Conservation (phyloP, 2,888 invertebrate species). For the Drosophila picticornis region DNA sequence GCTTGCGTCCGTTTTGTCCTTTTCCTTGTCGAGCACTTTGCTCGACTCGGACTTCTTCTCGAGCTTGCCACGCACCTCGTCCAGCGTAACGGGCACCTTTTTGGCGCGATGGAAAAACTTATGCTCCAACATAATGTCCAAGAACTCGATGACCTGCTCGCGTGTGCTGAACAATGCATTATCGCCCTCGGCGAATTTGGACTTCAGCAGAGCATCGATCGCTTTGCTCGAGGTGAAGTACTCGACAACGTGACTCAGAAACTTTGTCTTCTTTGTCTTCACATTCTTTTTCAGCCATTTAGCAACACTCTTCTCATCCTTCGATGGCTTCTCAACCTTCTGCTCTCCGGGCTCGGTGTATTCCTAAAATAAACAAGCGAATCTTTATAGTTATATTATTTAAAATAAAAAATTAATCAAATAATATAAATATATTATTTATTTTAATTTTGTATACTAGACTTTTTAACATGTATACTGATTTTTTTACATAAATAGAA, state of each 20-base stretch:
- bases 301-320: constrained; percentile 96
- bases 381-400: background rate
- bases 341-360: constrained; percentile 86
- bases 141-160: constrained; percentile 91
- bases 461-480: background rate
- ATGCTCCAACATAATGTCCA: constrained; percentile 94
- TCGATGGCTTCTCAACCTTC: constrained; percentile 91
- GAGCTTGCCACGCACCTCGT: constrained; percentile 76
- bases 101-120: constrained; percentile 98
- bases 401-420: background rate
- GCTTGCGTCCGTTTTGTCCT: constrained; percentile 58
- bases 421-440: too few species aligned
- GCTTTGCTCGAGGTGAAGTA: constrained; percentile 97
- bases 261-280: constrained; percentile 97
- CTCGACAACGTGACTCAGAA: constrained; percentile 97
- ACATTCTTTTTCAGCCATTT: constrained; percentile 97
- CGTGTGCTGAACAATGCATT: constrained; percentile 92
- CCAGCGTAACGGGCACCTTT: constrained; percentile 88
- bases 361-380: constrained; percentile 73
- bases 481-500: background rate
- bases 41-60: constrained; percentile 57
- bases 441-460: background rate
- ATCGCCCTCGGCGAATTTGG: constrained; percentile 93
- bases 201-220: constrained; percentile 95
- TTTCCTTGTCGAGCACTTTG: constrained; percentile 77